phyloP scores from a whole-genome alignment of 2,888 invertebrate species.

The Anthophora plumipes region DNA sequence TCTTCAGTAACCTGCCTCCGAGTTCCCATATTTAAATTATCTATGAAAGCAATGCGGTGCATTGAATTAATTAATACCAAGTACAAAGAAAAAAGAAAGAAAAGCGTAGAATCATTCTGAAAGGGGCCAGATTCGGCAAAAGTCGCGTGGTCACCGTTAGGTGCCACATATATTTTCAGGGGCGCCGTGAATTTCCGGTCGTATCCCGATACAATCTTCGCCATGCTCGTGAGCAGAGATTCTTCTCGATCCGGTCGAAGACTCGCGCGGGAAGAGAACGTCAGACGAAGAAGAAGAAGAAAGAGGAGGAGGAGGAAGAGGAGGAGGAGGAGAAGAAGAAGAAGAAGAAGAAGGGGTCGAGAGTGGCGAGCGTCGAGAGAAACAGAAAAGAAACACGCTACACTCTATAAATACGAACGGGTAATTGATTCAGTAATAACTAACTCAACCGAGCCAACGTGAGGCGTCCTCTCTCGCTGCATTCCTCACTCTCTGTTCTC shows the following conservation, averaged over 20 bases:
- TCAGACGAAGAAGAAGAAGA: conserved; percentile 13
- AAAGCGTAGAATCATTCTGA: too few species aligned
- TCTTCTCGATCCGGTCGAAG: conserved; percentile 57
- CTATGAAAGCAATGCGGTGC: too few species aligned
- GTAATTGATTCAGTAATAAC: conserved; percentile 84
- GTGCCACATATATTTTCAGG: conserved; percentile 70
- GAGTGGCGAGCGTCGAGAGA: conserved; percentile 65
- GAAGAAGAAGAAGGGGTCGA: conserved; percentile 48
- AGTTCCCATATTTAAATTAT: too few species aligned
- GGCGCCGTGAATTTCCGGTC: conserved; percentile 79
- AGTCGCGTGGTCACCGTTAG: conserved; percentile 49
- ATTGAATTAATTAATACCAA: too few species aligned
- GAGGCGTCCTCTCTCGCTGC: conserved; percentile 55
- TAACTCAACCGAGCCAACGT: conserved; percentile 78
- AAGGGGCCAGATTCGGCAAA: background rate
- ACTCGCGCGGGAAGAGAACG: conserved; percentile 44
- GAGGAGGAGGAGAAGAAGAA: conserved; percentile 17
- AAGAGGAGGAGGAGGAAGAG: conserved; percentile 28
- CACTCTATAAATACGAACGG: conserved; percentile 82
- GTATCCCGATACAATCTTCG: conserved; percentile 79
- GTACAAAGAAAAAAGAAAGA: too few species aligned
- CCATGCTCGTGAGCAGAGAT: conserved; percentile 39
- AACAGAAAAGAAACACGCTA: conserved; percentile 78
- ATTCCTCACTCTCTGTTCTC: conserved; percentile 56
- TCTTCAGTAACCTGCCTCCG: too few species aligned